Evolutionary conservation across 2,113 vertebrate species (phyloP), one percentile per base, ranked within the genome.

Genomic region (Bostrychus sinensis): DNA sequence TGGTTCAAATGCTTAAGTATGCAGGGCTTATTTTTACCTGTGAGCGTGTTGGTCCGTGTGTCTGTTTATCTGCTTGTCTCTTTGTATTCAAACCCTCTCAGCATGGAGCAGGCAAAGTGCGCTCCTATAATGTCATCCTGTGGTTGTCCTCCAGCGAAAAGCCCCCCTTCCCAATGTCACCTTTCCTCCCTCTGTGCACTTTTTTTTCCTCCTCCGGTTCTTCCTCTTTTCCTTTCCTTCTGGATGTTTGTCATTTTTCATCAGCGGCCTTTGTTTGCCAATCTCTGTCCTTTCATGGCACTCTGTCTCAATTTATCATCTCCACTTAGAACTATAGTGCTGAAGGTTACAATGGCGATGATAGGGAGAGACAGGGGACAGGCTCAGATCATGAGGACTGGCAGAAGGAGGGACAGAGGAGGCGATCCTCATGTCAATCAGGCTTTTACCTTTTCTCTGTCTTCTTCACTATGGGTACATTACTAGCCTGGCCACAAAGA

Each of bases 251-350:
- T 91, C 90, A 91, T 91, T 89, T 92, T 89, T 89, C 88, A 89
- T 89, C 86, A 89, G 88, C 86, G 56, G 72, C 79, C 80, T 56
- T 56, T 91, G 84, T 90, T 88, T 81, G 80, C 84, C 90, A 88
- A 92, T 93, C 89, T 90, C 62, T 70, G 81, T 89, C 82, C 89
- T 90, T 79, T 89, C 86, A 74, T 81, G 83, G 78, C 78, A 87
- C 89, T 85, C 82, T 73, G 62, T 86, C 87, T 86, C 90, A 75
- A 91, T 92, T 91, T 89, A 91, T 92, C 92, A 92, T 88, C 79
- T 83, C 82, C 45, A 70, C 80, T 77, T 78, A 69, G 84, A 88
- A 87, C 79, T 82, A 62, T 48, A 20, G 81, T 69, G 81, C 79
- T 91, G 88, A 91, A 92, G 86, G 89, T 89, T 90, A 85, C 78